Conservation (phyloP, 2,797 vertebrate species). For the Rhodeus uyekii region DNA sequence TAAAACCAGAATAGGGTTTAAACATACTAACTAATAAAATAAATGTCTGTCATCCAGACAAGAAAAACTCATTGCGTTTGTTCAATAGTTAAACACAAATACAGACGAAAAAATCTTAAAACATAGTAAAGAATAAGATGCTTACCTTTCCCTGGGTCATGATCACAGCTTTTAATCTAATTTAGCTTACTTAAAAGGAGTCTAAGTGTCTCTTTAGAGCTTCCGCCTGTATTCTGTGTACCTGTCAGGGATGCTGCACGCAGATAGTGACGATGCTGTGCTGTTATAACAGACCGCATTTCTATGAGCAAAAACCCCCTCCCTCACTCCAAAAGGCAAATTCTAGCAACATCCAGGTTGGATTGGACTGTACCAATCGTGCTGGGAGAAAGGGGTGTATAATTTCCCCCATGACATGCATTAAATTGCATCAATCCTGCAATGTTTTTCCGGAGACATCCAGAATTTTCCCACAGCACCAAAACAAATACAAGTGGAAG, state of each 20-base stretch:
- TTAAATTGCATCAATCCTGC: constrained; percentile 23
- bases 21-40: neutral
- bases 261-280: constrained; percentile 37
- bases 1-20: constrained; percentile 1
- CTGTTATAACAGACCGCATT: constrained; percentile 61
- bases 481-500: neutral
- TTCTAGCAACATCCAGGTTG: constrained; percentile 76
- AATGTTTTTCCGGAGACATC: constrained; percentile 60
- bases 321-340: constrained; percentile 63
- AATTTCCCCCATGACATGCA: constrained; percentile 28
- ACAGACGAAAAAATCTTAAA: neutral
- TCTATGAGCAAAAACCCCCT: constrained; percentile 61
- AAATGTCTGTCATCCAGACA: neutral
- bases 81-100: neutral
- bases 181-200: constrained; percentile 1
- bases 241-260: neutral
- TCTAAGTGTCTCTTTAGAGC: neutral
- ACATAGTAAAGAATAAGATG: neutral
- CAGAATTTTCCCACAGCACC: constrained; percentile 58
- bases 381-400: constrained; percentile 37
- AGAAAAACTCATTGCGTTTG: neutral
- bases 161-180: constrained; percentile 38
- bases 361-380: constrained; percentile 68
- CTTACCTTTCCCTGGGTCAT: constrained; percentile 82
- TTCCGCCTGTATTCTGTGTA: constrained; percentile 36